Evolutionary conservation across 2,888 invertebrate species (phyloP), one percentile per base, ranked within the genome.

Genomic region (Thalpophila matura): DNA sequence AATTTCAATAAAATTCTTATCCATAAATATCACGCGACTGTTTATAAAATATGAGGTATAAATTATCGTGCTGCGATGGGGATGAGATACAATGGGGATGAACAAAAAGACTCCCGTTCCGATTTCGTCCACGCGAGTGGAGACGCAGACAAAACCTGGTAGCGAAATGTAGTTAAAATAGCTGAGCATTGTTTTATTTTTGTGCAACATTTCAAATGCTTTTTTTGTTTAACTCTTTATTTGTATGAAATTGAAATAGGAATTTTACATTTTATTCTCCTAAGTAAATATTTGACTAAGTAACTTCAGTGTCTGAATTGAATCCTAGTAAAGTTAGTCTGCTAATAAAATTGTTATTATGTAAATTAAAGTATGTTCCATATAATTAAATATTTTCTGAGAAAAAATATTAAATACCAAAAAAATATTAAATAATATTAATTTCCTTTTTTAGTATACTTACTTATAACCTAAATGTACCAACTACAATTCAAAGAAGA

Each of bases 111-210:
- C 53, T 50, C 9, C 18, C 53, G 56, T 56, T 35, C 26, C 53
- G 74, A 73, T 71, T 71, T 20, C 18, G 9, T 67, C 49, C 74
- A 49, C 49, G 51, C 56, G 62, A 73, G 43, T 57, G 73, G 67
- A 73, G 73, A 27, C 49, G 43, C 47, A 20, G 33, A 47, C 49
- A 56, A 67, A 73, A 67, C 45, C 70, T 73, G 51, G 35, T 18
- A 29, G 18, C 73, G 33, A 46, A 56, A 49, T 62, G 61, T 53
- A 61, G 59, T 55, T 45, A 18, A 50, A 61, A 73, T 61, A 51
- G 45, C 49, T 43, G 29, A 9, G 38, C 45, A 51, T 70, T 72
- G 66, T 60, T 72, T 64, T 62, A 64, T 65, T 26, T 63, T 68
- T 54, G 49, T 46, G 18, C 31, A 57, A 31, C 16, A 10, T 6